A percentile compares a stretch with the other conserved stretches of the same genome.
These are phyloP conservation scores for Python bivittatus DNA, from an alignment of 2,113 vertebrate genomes.

Conservation along the genomic window DNA sequence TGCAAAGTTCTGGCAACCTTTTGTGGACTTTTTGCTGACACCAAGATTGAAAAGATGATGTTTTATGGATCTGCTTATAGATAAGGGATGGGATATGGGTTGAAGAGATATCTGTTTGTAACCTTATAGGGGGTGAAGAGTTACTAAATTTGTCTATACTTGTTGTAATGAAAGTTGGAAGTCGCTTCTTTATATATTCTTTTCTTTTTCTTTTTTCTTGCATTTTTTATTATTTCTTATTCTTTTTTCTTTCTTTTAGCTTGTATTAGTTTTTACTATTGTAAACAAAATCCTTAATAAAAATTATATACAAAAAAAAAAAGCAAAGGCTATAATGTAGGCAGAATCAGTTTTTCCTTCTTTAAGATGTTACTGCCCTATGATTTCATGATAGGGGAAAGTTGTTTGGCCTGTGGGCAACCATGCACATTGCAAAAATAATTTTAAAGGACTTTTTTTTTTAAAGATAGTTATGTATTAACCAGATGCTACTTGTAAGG, in stretches of 20 bases:
- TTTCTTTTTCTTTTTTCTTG: neutral
- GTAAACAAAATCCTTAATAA: neutral
- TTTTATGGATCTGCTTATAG: too few species aligned
- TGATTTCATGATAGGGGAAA: neutral
- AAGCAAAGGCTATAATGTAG: neutral
- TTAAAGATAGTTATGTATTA: neutral
- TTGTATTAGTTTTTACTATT: neutral
- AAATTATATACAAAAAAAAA: neutral
- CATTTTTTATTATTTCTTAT: too few species aligned
- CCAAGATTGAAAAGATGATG: too few species aligned
- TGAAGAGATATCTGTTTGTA: too few species aligned
- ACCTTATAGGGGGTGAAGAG: too few species aligned
- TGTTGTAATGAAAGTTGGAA: neutral
- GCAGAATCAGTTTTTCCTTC: neutral
- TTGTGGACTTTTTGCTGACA: too few species aligned
- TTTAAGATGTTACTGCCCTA: neutral
- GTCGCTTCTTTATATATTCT: neutral
- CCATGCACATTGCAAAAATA: neutral
- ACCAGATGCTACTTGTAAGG: neutral
- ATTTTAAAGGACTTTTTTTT: neutral
- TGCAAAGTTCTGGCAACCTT: too few species aligned
- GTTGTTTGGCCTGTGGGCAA: neutral
- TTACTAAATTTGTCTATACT: neutral
- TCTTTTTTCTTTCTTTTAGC: neutral
- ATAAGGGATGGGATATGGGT: too few species aligned